Base-by-base conservation (phyloP, 1,140 invertebrate species). In the Drosophila pseudoobscura region DNA sequence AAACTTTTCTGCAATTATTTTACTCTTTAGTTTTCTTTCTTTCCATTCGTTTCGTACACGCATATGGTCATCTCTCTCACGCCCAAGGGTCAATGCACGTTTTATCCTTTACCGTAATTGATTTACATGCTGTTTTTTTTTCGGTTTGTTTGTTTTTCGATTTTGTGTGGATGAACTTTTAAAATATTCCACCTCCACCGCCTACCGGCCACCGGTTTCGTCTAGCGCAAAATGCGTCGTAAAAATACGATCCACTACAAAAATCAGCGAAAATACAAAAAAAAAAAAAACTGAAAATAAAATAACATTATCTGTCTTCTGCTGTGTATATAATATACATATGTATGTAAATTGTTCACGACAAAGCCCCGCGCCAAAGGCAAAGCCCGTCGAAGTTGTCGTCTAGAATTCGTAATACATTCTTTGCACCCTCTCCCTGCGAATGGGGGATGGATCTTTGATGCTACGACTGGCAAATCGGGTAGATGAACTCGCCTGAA, bases 161-260 rank as follows among this genome's bases (percentile, higher is more conserved):
- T 44, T 29, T 26, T 57, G 77, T 79, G 80, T 83, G 63, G 64
- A 50, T 87, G 84, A 87, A 88, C 83, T 82, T 88, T 89, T 68
- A 76, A 83, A 71, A 76, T 87, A 87, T 87, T 64, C 83, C 64
- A 52, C 22, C 45, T n/a, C 45, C 52, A 69, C 56, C 53, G 46
- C 15, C 31, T 26, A 41, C 54, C 29, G 20, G 43, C 47, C 35
- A 69, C 50, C 56, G 60, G 63, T 80, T 84, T 84, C 17, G 73
- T 87, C 82, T 85, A 85, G 78, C 82, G 75, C 82, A 22, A 88
- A 83, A 88, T 87, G 82, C 83, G 82, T 87, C 78, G 85, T 88
- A 83, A 78, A 75, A 75, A 49, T 46, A 49, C 47, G 35, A 39
- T 13, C 35, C 35, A 53, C 51, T 39, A 71, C 39, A 73, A 61